Conservation (phyloP, 2,888 invertebrate species). For the Idaea straminata region DNA sequence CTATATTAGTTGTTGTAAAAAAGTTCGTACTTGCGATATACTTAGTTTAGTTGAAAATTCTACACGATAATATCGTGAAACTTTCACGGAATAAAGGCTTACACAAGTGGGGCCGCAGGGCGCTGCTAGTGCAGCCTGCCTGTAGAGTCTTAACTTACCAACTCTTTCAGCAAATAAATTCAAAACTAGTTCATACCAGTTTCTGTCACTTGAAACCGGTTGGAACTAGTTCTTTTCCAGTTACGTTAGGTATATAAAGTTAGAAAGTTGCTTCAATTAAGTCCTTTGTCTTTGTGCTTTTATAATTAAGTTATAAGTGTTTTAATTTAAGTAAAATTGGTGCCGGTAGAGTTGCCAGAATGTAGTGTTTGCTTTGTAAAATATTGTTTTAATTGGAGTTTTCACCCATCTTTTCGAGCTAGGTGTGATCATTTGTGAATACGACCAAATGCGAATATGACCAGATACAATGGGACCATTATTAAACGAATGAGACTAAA, state of each 20-base stretch:
- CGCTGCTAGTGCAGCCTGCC: neutral
- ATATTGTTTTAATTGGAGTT: neutral
- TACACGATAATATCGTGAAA: no score
- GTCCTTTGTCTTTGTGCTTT: neutral
- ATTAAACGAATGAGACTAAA: no score
- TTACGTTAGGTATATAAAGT: conserved; percentile 21
- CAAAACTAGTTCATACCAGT: conserved; percentile 24
- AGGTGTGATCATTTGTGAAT: no score
- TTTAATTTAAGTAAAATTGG: neutral
- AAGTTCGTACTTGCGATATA: no score
- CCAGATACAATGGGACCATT: no score
- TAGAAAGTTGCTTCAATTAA: conserved; percentile 16
- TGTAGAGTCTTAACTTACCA: neutral
- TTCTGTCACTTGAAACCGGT: conserved; percentile 37
- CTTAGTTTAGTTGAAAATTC: no score
- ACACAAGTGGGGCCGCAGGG: no score
- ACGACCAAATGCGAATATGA: no score
- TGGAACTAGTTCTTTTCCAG: conserved; percentile 33
- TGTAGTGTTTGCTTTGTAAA: no score
- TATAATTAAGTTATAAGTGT: neutral
- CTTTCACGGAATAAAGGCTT: no score
- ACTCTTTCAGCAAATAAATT: neutral
- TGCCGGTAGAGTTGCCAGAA: neutral
- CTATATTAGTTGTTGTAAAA: no score
- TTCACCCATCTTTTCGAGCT: neutral